Conservation (phyloP, 2,113 vertebrate genomes). For the Chitala chitala region DNA sequence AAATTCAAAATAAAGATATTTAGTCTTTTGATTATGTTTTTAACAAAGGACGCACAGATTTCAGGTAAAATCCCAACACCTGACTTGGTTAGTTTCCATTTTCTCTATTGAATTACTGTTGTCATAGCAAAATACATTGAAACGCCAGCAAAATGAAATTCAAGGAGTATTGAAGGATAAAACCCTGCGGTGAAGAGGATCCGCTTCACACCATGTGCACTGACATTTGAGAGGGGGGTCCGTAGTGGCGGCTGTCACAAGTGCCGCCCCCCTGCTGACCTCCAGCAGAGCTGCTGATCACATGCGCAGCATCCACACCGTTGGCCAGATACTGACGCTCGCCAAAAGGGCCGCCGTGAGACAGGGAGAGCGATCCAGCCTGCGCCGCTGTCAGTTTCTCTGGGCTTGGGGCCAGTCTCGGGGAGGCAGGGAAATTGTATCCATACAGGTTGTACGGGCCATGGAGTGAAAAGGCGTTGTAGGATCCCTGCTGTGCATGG, state of each 20-base stretch:
- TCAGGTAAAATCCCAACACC: background rate
- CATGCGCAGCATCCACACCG: slow-evolving; percentile 91
- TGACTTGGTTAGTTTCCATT: background rate
- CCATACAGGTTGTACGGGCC: slow-evolving; percentile 97
- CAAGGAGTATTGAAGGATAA: background rate
- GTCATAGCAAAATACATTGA: background rate
- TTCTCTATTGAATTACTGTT: background rate
- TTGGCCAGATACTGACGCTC: slow-evolving; percentile 94
- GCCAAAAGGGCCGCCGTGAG: slow-evolving; percentile 83
- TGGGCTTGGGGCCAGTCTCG: slow-evolving; percentile 83
- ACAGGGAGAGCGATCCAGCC: slow-evolving; percentile 45
- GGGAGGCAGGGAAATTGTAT: slow-evolving; percentile 95
- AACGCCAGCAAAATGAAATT: background rate
- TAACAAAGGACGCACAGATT: background rate
- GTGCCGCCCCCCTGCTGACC: slow-evolving; percentile 74
- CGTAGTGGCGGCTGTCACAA: slow-evolving; percentile 90
- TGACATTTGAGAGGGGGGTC: slow-evolving; percentile 90
- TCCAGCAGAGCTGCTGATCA: slow-evolving; percentile 75
- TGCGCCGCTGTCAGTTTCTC: slow-evolving; percentile 74
- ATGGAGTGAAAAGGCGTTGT: slow-evolving; percentile 97
- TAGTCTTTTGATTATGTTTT: background rate
- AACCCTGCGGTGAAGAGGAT: background rate
- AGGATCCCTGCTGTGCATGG: slow-evolving; percentile 95
- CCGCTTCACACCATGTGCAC: slow-evolving; percentile 91
- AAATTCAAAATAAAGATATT: too few relatives aligned